Conservation (phyloP, 1,140 invertebrate genomes). For the Eciton burchellii region DNA sequence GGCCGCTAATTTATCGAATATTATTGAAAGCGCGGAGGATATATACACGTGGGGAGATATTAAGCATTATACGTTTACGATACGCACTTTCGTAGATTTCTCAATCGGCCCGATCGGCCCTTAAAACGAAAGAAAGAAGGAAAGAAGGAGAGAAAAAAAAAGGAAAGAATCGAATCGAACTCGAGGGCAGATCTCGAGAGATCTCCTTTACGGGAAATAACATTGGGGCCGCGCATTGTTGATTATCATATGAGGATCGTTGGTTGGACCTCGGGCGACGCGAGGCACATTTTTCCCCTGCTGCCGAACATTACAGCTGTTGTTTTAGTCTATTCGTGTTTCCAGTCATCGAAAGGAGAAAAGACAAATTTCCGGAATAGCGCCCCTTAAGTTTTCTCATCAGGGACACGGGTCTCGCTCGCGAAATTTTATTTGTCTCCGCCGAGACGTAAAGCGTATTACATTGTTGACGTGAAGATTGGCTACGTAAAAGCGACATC, state of each 20-base stretch:
- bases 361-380: constrained; percentile 40
- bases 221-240: neutral
- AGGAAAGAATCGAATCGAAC: too few species aligned
- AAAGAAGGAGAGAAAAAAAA: too few species aligned
- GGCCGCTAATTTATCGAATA: too few species aligned
- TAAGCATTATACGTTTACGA: too few species aligned
- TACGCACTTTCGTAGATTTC: too few species aligned
- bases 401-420: constrained; percentile 50
- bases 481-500: constrained; percentile 68
- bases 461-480: constrained; percentile 72
- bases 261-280: constrained; percentile 1
- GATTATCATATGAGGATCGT: neutral
- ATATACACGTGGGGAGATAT: too few species aligned
- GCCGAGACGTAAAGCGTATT: constrained; percentile 64
- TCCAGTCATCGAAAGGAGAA: constrained; percentile 33
- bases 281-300: neutral
- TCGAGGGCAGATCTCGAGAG: too few species aligned
- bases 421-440: constrained; percentile 69
- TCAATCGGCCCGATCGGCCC: too few species aligned
- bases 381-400: constrained; percentile 65
- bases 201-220: too few species aligned
- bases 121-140: too few species aligned
- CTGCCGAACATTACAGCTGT: neutral
- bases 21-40: too few species aligned
- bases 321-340: constrained; percentile 24